Conservation (phyloP, 2,888 invertebrate genomes). For the Dioctria linearis region DNA sequence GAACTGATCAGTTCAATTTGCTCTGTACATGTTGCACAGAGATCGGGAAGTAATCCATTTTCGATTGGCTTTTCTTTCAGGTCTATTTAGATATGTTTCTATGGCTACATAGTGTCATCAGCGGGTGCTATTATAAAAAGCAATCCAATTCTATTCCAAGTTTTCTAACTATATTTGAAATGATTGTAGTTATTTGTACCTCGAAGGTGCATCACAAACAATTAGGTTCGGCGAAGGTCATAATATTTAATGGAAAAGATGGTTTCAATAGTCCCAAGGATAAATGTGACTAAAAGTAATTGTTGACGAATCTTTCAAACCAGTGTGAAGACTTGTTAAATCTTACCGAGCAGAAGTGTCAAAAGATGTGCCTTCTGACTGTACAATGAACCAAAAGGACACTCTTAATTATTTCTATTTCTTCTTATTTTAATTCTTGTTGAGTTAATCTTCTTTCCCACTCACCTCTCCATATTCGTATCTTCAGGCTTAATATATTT, state of each 20-base stretch:
- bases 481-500: background rate
- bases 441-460: conserved; percentile 22
- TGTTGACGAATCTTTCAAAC: background rate
- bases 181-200: background rate
- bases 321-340: background rate
- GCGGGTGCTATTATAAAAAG: background rate
- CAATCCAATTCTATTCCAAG: background rate
- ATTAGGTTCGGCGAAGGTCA: background rate
- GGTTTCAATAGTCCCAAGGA: background rate
- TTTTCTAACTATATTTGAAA: background rate
- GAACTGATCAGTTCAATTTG: conserved; percentile 47
- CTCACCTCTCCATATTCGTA: background rate
- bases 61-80: background rate
- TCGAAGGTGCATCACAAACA: conserved; percentile 25
- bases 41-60: conserved; percentile 22
- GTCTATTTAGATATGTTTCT: too few species aligned
- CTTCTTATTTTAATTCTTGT: conserved; percentile 1
- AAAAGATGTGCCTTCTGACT: background rate
- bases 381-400: background rate
- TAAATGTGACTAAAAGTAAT: conserved; percentile 18
- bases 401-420: conserved; percentile 18
- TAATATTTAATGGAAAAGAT: background rate
- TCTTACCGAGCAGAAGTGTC: background rate
- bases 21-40: conserved; percentile 1
- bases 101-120: too few species aligned